These are phyloP conservation scores for Brenthis ino DNA, from an alignment of 2,888 invertebrate genomes.

Conservation along the genomic window DNA sequence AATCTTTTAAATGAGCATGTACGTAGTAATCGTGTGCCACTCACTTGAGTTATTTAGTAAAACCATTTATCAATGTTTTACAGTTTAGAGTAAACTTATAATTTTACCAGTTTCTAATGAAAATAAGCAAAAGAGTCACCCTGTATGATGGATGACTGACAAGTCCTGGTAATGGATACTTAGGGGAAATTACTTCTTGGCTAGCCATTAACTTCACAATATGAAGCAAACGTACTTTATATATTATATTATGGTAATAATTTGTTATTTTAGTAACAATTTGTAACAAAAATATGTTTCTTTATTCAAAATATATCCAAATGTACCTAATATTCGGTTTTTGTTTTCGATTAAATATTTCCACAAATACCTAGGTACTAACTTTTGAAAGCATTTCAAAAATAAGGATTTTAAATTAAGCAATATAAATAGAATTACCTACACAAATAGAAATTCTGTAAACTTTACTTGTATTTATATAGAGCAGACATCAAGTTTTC, in stretches of 20 bases:
- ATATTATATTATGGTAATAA: too few species aligned
- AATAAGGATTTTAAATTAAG: background rate
- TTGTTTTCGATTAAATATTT: too few species aligned
- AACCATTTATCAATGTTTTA: conserved; percentile 35
- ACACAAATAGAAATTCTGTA: too few species aligned
- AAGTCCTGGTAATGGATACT: conserved; percentile 32
- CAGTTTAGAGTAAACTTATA: conserved; percentile 33
- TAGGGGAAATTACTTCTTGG: conserved; percentile 15
- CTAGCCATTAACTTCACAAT: conserved; percentile 6
- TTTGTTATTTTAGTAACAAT: too few species aligned
- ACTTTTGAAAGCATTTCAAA: background rate
- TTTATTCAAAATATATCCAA: too few species aligned
- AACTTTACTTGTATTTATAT: too few species aligned
- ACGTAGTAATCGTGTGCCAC: conserved; percentile 29
- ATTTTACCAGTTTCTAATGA: conserved; percentile 35
- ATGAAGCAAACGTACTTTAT: too few species aligned
- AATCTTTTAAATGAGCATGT: background rate
- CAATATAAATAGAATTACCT: too few species aligned
- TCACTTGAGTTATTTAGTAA: conserved; percentile 33
- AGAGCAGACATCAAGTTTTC: too few species aligned
- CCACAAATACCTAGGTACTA: too few species aligned
- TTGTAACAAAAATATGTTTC: too few species aligned
- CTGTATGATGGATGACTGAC: conserved; percentile 37
- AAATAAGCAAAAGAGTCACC: conserved; percentile 24
- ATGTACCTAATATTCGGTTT: too few species aligned